These are phyloP conservation scores for Micromussa lordhowensis DNA, from an alignment of 92 coral and sea anemone genomes.

Conservation along the genomic window DNA sequence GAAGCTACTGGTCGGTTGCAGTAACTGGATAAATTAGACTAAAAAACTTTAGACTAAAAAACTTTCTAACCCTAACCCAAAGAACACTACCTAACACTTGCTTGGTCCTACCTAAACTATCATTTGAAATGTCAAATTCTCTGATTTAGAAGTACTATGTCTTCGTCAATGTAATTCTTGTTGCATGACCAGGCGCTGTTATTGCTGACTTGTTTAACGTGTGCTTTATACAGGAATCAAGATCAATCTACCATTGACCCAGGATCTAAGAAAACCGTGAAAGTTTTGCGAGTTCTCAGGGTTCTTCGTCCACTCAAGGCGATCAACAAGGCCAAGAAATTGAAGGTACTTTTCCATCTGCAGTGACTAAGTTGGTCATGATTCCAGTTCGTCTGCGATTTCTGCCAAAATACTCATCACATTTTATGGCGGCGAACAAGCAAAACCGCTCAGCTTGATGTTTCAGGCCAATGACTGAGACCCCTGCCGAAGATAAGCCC, in stretches of 20 bases:
- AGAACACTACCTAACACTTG: no score
- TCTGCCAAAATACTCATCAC: not conserved
- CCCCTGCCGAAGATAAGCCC: no score
- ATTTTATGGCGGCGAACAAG: not conserved
- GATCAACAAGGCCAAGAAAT: conserved; percentile 95
- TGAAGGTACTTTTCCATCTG: conserved; percentile 70
- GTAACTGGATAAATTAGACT: no score
- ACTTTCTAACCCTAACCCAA: no score
- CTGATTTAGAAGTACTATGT: no score
- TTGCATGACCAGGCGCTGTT: no score
- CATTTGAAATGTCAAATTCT: no score
- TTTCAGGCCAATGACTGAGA: not conserved
- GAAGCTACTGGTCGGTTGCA: no score
- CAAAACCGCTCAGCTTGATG: not conserved
- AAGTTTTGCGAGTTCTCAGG: conserved; percentile 96
- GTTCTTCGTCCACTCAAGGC: conserved; percentile 99
- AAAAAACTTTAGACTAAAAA: no score
- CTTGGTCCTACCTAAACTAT: no score
- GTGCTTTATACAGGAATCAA: conserved; percentile 47
- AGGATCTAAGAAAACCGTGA: conserved; percentile 84
- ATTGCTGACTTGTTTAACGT: not conserved
- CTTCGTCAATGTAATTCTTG: no score
- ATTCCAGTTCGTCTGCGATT: not conserved
- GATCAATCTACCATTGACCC: conserved; percentile 52
- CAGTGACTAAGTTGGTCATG: not conserved